Evolutionary conservation across 2,113 vertebrate species (phyloP).

Genomic region (Desmodus rotundus): DNA sequence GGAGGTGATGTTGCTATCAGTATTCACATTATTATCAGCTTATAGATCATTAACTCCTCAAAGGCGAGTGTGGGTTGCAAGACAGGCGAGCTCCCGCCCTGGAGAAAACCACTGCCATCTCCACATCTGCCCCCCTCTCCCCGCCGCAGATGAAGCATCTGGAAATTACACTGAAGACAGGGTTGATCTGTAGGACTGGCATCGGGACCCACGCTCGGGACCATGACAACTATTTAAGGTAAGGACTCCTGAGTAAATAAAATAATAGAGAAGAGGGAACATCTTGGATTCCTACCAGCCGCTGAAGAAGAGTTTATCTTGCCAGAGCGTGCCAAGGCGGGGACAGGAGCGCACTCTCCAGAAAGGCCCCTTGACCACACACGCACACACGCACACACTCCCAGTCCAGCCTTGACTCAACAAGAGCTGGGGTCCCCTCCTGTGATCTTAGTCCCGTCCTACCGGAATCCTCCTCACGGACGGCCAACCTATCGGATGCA

Average conservation of each 20-base stretch:
- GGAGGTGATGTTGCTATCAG: not conserved
- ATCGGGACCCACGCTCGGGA: not conserved
- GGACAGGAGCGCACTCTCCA: not conserved
- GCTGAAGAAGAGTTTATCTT: not conserved
- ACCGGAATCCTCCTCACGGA: not conserved
- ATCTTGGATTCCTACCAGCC: conserved; percentile 50
- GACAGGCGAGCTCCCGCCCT: conserved; percentile 1
- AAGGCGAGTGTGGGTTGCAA: not conserved
- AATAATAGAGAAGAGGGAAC: conserved; percentile 52
- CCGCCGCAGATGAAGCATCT: conserved; percentile 27
- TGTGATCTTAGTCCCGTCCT: not conserved
- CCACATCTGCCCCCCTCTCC: not conserved
- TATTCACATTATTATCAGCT: not conserved
- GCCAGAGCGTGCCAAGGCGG: not conserved
- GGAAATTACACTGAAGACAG: not conserved
- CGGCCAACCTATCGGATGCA: too few species aligned
- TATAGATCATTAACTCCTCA: not conserved
- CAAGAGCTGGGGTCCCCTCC: not conserved
- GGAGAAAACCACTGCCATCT: conserved; percentile 31
- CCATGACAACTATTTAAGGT: conserved; percentile 34
- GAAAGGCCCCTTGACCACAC: not conserved
- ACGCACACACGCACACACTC: accelerated
- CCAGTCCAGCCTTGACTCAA: not conserved
- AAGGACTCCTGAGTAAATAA: conserved; percentile 45
- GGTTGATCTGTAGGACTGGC: conserved; percentile 32